Conservation (phyloP, 2,113 vertebrate genomes). For the Lophura nycthemera region DNA sequence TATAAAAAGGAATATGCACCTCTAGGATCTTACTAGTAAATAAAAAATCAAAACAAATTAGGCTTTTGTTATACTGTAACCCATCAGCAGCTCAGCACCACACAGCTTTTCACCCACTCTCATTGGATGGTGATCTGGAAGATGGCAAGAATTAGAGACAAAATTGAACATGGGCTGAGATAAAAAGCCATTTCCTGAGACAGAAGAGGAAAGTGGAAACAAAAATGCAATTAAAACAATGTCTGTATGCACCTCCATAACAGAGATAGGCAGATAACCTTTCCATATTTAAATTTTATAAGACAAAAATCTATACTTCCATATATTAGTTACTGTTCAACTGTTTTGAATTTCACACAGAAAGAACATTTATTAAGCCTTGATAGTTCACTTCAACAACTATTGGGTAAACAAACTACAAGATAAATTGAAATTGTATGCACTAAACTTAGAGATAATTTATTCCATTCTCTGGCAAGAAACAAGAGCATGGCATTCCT, state of each 20-base stretch:
- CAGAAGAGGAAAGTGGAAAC: too few relatives aligned
- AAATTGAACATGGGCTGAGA: too few relatives aligned
- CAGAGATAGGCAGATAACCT: too few relatives aligned
- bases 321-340: not conserved
- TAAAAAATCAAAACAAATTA: not conserved
- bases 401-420: not conserved
- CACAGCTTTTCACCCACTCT: too few relatives aligned
- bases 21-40: not conserved
- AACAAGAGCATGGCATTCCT: not conserved
- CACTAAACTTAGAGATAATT: not conserved
- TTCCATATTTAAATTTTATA: not conserved
- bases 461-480: not conserved
- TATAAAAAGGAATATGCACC: not conserved
- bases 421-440: not conserved
- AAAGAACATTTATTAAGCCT: not conserved
- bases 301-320: not conserved
- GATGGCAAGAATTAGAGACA: too few relatives aligned
- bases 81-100: too few relatives aligned
- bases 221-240: too few relatives aligned
- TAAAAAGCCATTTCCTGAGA: too few relatives aligned
- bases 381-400: not conserved
- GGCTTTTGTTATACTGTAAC: not conserved
- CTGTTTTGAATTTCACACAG: not conserved
- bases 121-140: too few relatives aligned
- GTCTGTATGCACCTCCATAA: too few relatives aligned